Conservation (phyloP, 2,888 invertebrate genomes). For the Drosophila eohydei region DNA sequence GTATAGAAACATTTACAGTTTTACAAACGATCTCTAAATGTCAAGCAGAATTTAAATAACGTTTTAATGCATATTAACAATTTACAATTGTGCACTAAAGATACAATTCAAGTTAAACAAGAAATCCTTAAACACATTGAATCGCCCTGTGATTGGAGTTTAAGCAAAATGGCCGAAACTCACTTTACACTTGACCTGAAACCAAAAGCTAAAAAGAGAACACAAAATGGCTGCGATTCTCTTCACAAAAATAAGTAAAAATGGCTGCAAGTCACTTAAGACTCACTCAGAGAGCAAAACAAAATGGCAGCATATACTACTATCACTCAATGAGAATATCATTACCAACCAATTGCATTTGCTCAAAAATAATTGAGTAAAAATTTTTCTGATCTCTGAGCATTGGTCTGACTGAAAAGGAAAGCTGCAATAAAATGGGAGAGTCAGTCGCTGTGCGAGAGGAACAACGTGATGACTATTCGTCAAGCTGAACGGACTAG, state of each 20-base stretch:
- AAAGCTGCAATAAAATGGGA: neutral
- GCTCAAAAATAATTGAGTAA: neutral
- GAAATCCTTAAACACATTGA: constrained; percentile 2
- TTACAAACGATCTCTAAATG: constrained; percentile 33
- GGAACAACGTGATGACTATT: neutral
- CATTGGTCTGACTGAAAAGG: neutral
- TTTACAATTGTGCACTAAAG: constrained; percentile 40
- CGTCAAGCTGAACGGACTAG: neutral
- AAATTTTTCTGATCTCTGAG: neutral
- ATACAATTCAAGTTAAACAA: constrained; percentile 19
- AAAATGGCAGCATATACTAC: too few relatives aligned
- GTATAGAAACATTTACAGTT: constrained; percentile 44
- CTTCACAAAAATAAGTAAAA: neutral
- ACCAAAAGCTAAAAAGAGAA: neutral
- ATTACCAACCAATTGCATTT: neutral
- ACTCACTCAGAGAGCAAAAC: neutral
- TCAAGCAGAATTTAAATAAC: constrained; percentile 44
- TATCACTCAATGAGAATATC: neutral
- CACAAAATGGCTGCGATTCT: constrained; percentile 6
- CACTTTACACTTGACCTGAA: too few relatives aligned
- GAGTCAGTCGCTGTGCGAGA: neutral
- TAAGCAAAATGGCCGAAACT: constrained; percentile 3
- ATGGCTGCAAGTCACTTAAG: neutral
- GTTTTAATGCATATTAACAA: constrained; percentile 33
- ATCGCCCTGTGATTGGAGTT: constrained; percentile 20